These are phyloP conservation scores for Ormyrus labotus DNA, from an alignment of 2,888 invertebrate species.

Conservation along the genomic window DNA sequence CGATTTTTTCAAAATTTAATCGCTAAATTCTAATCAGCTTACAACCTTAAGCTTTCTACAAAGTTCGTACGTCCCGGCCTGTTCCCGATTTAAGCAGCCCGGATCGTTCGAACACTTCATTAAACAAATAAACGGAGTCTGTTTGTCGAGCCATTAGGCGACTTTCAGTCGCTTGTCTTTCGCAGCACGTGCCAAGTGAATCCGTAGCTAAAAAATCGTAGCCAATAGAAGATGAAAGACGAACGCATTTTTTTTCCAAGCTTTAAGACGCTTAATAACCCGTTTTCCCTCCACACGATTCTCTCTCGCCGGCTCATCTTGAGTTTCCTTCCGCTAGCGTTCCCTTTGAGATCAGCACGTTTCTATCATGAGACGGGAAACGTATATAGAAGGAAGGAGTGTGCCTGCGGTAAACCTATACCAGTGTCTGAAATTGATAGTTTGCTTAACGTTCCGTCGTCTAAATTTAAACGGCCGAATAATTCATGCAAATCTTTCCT, in stretches of 20 bases:
- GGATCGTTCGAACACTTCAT: neutral
- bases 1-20: neutral
- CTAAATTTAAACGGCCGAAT: no score
- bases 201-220: conserved; percentile 3
- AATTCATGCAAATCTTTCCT: no score
- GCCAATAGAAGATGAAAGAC: neutral
- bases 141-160: conserved; percentile 34
- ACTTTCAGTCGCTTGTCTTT: neutral
- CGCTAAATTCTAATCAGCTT: neutral
- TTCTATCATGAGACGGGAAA: neutral
- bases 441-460: neutral
- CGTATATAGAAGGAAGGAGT: conserved; percentile 1
- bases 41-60: neutral
- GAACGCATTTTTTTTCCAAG: conserved; percentile 47
- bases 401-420: conserved; percentile 2
- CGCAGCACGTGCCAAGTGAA: conserved; percentile 31
- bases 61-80: neutral
- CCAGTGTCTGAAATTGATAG: neutral
- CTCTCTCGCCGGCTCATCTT: conserved; percentile 1
- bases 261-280: conserved; percentile 51
- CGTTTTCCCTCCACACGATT: conserved; percentile 4
- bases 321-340: conserved; percentile 9
- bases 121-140: neutral
- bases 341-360: conserved; percentile 17
- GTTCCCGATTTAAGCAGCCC: neutral